A percentile compares a stretch with the other conserved stretches of the same genome.
Conservation (phyloP, 1,140 invertebrate genomes). For the Drosophila nasuta region DNA sequence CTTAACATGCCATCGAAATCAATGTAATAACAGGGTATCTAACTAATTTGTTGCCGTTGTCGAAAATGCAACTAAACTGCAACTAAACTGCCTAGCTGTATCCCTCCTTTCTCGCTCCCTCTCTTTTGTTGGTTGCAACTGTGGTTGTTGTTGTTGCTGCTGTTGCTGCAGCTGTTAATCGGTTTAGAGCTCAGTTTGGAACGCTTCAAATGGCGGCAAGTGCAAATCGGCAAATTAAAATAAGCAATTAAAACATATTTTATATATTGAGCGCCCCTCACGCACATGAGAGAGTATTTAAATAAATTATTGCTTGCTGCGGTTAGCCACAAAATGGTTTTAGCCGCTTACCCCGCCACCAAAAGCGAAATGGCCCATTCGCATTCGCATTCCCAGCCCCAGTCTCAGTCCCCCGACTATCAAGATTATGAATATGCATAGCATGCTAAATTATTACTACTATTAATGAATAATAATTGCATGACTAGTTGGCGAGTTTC, state of each 20-base stretch:
- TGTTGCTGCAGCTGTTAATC: slow-evolving; percentile 59
- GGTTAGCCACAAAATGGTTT: slow-evolving; percentile 80
- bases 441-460: slow-evolving; percentile 40
- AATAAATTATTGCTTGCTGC: slow-evolving; percentile 76
- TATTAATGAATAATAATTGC: slow-evolving; percentile 47
- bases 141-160: background rate
- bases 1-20: background rate
- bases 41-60: background rate
- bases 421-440: slow-evolving; percentile 39
- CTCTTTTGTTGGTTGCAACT: background rate
- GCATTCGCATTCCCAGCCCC: no score
- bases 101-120: background rate
- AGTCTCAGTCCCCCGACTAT: background rate
- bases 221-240: slow-evolving; percentile 76
- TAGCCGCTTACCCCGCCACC: slow-evolving; percentile 58
- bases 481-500: slow-evolving; percentile 15
- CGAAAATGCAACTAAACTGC: background rate
- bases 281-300: slow-evolving; percentile 48
- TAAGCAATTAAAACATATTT: slow-evolving; percentile 82
- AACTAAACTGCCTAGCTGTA: background rate
- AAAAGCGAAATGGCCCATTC: slow-evolving; percentile 6
- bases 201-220: slow-evolving; percentile 58
- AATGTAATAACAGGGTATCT: background rate
- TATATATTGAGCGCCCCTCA: slow-evolving; percentile 35
- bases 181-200: slow-evolving; percentile 66